Evolutionary conservation across 2,888 invertebrate species (phyloP), one percentile per base, ranked within the genome.

Genomic region (Pachycephus smyrnensis): DNA sequence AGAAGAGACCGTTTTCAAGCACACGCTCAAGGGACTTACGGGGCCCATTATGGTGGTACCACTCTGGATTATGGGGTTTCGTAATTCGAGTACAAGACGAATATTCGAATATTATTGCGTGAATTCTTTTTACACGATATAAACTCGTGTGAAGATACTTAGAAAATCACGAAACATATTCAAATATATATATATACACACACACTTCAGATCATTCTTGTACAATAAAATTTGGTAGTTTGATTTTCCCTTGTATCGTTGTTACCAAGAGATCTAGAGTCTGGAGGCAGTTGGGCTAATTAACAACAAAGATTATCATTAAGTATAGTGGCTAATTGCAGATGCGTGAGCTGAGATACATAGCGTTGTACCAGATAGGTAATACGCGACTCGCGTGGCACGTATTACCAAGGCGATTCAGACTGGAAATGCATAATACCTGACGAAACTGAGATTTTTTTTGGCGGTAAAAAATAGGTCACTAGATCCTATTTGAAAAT

Each of bases 361-460:
- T 84, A 80, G 83, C 82, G 83, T 84, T 88, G 88, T 83, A 84
- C 88, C 86, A 88, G 86, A 87, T 88, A 82, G 81, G 84, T 80
- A 84, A 83, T 83, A 83, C 82, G 82, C 81, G 82, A 81, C 79
- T 83, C 78, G 84, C 82, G 79, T 78, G 84, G 81, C 35, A 33
- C 74, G 37, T 37, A 33, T 33, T 75, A 31, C 68, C 33, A 31
- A 36, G 15, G 75, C 81, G 84, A 89, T 89, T 89, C 82, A 89
- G 89, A 89, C 82, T 89, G 88, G 88, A 89, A 89, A 88, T 85
- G 83, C 85, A 80, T 83, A 87, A 84, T 83, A 84, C 73, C 87
- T 82, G 86, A 86, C 81, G 88, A 88, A 89, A 89, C 87, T 76
- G 89, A 89, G 89, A 89, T 86, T 88, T 85, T 87, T 85, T 55